Evolutionary conservation across 2,797 vertebrate species (phyloP), one percentile per base, ranked within the genome.

Genomic region (Limosa lapponica): DNA sequence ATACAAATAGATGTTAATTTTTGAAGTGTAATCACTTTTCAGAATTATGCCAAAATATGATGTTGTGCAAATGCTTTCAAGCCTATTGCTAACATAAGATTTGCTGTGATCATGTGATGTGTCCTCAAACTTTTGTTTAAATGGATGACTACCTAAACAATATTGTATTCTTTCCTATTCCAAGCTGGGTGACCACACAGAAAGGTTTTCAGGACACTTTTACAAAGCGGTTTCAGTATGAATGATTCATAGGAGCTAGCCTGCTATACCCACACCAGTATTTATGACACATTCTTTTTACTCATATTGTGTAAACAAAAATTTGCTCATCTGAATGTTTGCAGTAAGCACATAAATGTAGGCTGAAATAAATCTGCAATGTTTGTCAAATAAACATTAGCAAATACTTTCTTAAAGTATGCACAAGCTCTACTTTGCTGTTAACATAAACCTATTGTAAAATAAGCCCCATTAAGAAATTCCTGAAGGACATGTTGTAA

Each of bases 381-480:
- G 6, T 66, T 92, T 80, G 44, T 57, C n/a, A 90, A 82, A 75
- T 32, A 92, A 69, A 58, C 1, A 0, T 75, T 62, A 64, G 16
- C 70, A 70, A 57, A n/a, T 39, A 15, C 3, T 48, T 91, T 57
- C 32, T 25, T 55, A 36, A 87, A 62, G 11, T 71, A 78, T 0
- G 2, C 17, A 70, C 17, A 54, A 66, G 6, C 5, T 77, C 16
- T 59, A n/a, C 6, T 57, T 90, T 70, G 24, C 43, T 70, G 4
- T 59, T 91, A 73, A 93, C 80, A 82, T 82, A 87, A 89, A 73
- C 1, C 7, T 61, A 27, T n/a, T 59, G 32, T 71, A 66, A 81
- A 72, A 28, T 20, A 78, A 48, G 8, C 6, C 16, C 77, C 28
- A 48, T 82, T 82, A 85, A 44, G 66, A 87, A 78, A 87, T 87